These are phyloP conservation scores for Cheilinus undulatus DNA, from an alignment of 2,113 vertebrate genomes.

Conservation along the genomic window DNA sequence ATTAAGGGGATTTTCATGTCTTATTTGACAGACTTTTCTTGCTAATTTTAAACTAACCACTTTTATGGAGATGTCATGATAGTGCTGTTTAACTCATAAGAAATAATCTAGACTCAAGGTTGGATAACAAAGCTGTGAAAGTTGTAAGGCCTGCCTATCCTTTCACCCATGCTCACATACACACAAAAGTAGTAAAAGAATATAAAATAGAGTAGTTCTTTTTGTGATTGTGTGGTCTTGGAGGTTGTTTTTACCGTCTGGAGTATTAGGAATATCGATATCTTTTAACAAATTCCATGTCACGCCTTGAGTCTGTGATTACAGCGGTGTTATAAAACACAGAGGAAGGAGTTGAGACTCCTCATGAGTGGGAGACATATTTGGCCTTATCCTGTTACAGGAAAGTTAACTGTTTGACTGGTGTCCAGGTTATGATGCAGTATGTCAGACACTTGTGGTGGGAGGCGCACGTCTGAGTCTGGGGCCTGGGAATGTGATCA, in stretches of 20 bases:
- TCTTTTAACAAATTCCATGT: conserved; percentile 11
- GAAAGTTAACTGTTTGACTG: conserved; percentile 24
- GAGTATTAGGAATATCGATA: conserved; percentile 13
- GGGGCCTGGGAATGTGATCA: conserved; percentile 47
- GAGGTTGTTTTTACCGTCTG: conserved; percentile 23
- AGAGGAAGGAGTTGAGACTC: conserved; percentile 27
- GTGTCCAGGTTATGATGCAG: conserved; percentile 17
- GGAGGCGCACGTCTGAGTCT: conserved; percentile 23
- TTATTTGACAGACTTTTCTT: not conserved
- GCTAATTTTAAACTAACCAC: not conserved
- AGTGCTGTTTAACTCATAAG: not conserved
- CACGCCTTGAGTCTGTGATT: conserved; percentile 8
- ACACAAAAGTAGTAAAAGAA: not conserved
- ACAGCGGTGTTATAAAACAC: not conserved
- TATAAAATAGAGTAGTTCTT: not conserved
- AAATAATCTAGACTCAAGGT: not conserved
- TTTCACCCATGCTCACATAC: not conserved
- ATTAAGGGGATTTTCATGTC: no score
- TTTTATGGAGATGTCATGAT: not conserved
- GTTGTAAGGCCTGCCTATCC: not conserved
- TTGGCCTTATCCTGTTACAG: conserved; percentile 10
- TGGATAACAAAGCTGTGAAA: not conserved
- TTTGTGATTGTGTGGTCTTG: not conserved
- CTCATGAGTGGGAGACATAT: conserved; percentile 19
- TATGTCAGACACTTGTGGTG: not conserved